Conservation (phyloP, 2,113 vertebrate species). For the Oriolus oriolus region DNA sequence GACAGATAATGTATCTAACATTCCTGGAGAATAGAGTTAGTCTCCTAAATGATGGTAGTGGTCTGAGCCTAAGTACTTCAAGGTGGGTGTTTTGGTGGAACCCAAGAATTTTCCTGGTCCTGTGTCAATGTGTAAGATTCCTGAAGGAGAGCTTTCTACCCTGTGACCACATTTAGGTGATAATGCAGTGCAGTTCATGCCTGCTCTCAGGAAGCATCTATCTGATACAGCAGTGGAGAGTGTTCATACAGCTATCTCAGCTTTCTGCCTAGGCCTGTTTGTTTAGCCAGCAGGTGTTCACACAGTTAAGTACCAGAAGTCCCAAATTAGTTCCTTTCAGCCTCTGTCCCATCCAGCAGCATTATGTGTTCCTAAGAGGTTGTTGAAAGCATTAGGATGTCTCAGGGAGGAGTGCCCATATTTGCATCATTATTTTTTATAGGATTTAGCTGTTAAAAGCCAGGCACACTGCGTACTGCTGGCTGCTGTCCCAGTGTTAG, state of each 20-base stretch:
- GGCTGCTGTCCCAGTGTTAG: background rate
- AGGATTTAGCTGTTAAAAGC: conserved; percentile 25
- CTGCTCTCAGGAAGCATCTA: background rate
- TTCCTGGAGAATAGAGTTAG: background rate
- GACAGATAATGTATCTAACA: background rate
- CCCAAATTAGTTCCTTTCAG: background rate
- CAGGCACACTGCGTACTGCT: background rate
- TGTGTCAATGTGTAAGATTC: background rate
- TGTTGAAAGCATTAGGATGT: conserved; percentile 19
- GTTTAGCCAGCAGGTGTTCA: background rate
- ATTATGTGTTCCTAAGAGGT: background rate
- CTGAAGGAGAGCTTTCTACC: background rate
- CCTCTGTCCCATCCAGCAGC: background rate
- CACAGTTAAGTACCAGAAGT: background rate
- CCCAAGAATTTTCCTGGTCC: background rate
- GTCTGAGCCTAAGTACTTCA: background rate
- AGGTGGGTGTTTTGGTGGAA: background rate
- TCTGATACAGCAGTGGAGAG: background rate
- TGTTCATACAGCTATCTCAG: background rate
- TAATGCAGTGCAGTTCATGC: background rate
- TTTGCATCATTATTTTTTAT: conserved; percentile 32
- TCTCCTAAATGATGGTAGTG: background rate
- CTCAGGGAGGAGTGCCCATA: background rate
- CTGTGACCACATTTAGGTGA: background rate
- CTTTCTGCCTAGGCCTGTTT: background rate